A percentile compares a stretch with the other conserved stretches of the same genome.
Conservation (phyloP, 2,888 invertebrate genomes). For the Calliopum simillimum region DNA sequence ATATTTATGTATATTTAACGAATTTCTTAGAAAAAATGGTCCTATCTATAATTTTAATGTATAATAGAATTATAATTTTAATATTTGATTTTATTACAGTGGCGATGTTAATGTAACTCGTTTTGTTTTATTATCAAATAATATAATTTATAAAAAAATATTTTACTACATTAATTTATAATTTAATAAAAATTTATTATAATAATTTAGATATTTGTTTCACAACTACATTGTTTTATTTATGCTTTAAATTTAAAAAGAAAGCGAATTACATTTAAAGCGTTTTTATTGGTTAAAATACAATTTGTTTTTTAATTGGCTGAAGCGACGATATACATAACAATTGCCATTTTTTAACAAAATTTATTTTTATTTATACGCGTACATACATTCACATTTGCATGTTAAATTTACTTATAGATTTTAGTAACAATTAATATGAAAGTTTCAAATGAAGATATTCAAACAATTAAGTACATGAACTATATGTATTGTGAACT, state of each 20-base stretch:
- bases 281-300: conserved; percentile 30
- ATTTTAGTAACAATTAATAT: no score
- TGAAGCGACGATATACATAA: conserved; percentile 1
- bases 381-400: no score
- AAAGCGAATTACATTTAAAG: conserved; percentile 44
- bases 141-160: conserved; percentile 17
- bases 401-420: no score
- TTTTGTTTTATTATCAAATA: not conserved
- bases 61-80: no score
- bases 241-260: conserved; percentile 37
- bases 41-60: conserved; percentile 14
- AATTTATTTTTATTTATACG: not conserved
- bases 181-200: not conserved
- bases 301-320: not conserved
- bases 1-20: not conserved
- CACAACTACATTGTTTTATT: conserved; percentile 18
- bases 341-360: conserved; percentile 21
- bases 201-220: conserved; percentile 16
- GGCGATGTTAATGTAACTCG: not conserved
- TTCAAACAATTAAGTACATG: no score
- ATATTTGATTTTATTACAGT: no score
- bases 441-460: no score
- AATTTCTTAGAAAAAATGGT: not conserved
- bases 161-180: conserved; percentile 14
- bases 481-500: no score